Percentiles rank a stretch among this genome's conserved stretches.
Conservation (phyloP, 2,888 invertebrate species). For the Hylaea fasciaria region DNA sequence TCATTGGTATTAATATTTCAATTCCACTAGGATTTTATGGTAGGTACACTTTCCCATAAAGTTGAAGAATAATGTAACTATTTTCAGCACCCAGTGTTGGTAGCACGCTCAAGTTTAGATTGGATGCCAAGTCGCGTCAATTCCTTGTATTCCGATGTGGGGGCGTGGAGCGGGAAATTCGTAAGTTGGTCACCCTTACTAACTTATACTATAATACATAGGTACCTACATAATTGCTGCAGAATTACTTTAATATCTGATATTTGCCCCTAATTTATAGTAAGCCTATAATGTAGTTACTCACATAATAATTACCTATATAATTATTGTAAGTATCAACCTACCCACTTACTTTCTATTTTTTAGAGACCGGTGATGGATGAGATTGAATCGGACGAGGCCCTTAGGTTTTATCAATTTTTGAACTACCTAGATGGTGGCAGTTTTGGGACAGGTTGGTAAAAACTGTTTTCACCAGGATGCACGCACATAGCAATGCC, state of each 20-base stretch:
- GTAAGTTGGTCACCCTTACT: slow-evolving; percentile 57
- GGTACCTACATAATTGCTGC: not conserved
- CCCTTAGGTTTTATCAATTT: slow-evolving; percentile 78
- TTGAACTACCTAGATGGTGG: slow-evolving; percentile 79
- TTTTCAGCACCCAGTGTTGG: slow-evolving; percentile 74
- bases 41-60: too few species aligned
- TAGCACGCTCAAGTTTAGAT: slow-evolving; percentile 75
- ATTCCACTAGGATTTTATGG: too few species aligned
- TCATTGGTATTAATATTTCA: slow-evolving; percentile 25
- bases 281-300: too few species aligned
- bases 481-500: too few species aligned
- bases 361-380: slow-evolving; percentile 80
- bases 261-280: not conserved
- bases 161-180: slow-evolving; percentile 82
- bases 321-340: too few species aligned
- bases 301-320: too few species aligned
- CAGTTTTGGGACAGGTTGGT: slow-evolving; percentile 77
- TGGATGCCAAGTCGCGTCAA: slow-evolving; percentile 82
- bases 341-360: not conserved
- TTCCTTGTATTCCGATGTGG: slow-evolving; percentile 79
- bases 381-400: slow-evolving; percentile 81
- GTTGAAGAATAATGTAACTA: too few species aligned
- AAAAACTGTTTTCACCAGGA: not conserved
- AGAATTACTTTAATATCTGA: too few species aligned
- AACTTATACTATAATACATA: too few species aligned